These are phyloP conservation scores for Athripsodes cinereus DNA, from an alignment of 2,888 invertebrate species.

Conservation along the genomic window DNA sequence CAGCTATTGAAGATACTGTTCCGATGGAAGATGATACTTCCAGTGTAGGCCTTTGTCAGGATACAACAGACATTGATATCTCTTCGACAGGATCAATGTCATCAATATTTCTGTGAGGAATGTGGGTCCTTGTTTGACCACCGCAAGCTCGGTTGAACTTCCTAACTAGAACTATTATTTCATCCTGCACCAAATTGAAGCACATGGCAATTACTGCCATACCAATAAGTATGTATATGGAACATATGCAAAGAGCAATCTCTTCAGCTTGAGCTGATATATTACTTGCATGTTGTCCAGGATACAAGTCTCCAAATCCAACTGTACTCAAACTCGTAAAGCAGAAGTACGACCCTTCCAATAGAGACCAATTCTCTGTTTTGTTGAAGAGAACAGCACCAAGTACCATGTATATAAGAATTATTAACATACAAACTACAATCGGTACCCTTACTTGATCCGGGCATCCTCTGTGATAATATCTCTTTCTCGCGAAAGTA, in stretches of 20 bases:
- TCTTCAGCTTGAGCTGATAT: conserved; percentile 50
- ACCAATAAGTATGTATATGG: conserved; percentile 75
- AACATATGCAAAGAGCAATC: conserved; percentile 69
- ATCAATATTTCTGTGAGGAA: conserved; percentile 40
- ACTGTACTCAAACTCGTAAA: conserved; percentile 76
- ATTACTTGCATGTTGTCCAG: conserved; percentile 52
- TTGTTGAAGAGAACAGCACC: conserved; percentile 86
- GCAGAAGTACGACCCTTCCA: conserved; percentile 81
- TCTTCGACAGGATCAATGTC: conserved; percentile 47
- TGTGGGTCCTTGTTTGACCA: conserved; percentile 24
- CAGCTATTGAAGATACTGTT: conserved; percentile 19
- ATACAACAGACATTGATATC: conserved; percentile 48
- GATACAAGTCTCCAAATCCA: conserved; percentile 75
- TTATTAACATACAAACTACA: conserved; percentile 75
- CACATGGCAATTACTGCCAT: conserved; percentile 85
- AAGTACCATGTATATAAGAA: conserved; percentile 80
- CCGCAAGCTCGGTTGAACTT: conserved; percentile 35
- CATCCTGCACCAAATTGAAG: conserved; percentile 79
- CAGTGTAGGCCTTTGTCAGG: conserved; percentile 51
- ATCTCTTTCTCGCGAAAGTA: conserved; percentile 38
- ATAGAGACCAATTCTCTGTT: conserved; percentile 85
- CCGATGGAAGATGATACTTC: conserved; percentile 27
- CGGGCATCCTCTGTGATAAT: conserved; percentile 45
- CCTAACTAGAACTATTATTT: conserved; percentile 49
- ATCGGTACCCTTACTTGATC: conserved; percentile 77